These are phyloP conservation scores for Invenusta paracnida DNA, from an alignment of 2,888 invertebrate species.

Conservation along the genomic window DNA sequence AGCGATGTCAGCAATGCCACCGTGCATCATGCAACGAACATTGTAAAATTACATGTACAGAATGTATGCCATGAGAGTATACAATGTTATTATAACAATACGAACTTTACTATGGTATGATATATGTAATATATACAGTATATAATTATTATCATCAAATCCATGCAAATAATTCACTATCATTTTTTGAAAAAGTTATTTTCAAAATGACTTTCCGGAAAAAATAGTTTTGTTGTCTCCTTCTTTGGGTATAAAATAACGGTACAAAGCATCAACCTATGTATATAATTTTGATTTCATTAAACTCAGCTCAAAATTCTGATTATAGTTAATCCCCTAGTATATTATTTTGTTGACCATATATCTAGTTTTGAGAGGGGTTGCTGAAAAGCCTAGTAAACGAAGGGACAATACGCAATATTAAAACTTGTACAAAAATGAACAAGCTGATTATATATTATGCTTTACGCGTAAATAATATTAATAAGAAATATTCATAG, in stretches of 20 bases:
- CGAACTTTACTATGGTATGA: neutral
- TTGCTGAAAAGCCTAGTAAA: slow-evolving; percentile 18
- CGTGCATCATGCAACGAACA: neutral
- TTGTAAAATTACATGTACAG: neutral
- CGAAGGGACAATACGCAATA: no score
- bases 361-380: no score
- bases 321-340: neutral
- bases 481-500: no score
- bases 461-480: no score
- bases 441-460: no score
- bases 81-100: neutral
- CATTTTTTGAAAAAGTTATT: neutral
- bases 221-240: neutral
- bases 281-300: neutral
- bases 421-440: no score
- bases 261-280: neutral
- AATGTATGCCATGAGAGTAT: neutral
- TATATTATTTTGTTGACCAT: neutral
- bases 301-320: neutral
- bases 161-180: neutral
- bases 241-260: neutral
- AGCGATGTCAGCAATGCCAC: slow-evolving; percentile 10
- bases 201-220: neutral
- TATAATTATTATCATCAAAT: neutral
- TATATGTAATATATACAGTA: neutral